Evolutionary conservation across 2,113 vertebrate genomes (phyloP).

Genomic region (Oncorhynchus mykiss): DNA sequence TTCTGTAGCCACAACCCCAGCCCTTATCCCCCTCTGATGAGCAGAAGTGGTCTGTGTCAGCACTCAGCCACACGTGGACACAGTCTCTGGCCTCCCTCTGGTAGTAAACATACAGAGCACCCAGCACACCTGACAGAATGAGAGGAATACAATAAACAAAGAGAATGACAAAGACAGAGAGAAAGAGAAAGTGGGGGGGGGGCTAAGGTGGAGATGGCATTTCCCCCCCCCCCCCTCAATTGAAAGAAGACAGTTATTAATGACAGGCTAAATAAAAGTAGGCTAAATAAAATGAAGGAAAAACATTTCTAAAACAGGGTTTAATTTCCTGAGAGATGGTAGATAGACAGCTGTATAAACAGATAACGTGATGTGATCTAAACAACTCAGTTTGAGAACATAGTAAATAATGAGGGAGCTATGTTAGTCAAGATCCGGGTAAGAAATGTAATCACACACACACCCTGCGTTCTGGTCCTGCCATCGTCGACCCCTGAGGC

Average conservation of each 20-base stretch:
- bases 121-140: slow-evolving; percentile 76
- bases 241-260: no score
- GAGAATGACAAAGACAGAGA: neutral
- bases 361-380: no score
- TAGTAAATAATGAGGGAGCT: no score
- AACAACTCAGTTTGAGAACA: no score
- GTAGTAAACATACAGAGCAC: slow-evolving; percentile 78
- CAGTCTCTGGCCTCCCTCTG: slow-evolving; percentile 75
- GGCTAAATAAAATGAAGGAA: no score
- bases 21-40: slow-evolving; percentile 85
- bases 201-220: no score
- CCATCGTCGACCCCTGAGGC: slow-evolving; percentile 88
- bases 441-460: neutral
- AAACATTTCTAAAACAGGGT: slow-evolving; percentile 63
- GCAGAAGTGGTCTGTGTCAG: slow-evolving; percentile 85
- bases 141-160: neutral
- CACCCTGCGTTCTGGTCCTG: slow-evolving; percentile 85
- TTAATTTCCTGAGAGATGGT: no score
- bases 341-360: no score
- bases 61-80: slow-evolving; percentile 84
- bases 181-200: neutral
- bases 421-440: no score
- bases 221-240: no score
- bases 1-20: slow-evolving; percentile 97
- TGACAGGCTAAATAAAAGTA: no score